Evolutionary conservation across 92 coral and sea anemone species (phyloP).

Genomic region (Siderastrea radians): DNA sequence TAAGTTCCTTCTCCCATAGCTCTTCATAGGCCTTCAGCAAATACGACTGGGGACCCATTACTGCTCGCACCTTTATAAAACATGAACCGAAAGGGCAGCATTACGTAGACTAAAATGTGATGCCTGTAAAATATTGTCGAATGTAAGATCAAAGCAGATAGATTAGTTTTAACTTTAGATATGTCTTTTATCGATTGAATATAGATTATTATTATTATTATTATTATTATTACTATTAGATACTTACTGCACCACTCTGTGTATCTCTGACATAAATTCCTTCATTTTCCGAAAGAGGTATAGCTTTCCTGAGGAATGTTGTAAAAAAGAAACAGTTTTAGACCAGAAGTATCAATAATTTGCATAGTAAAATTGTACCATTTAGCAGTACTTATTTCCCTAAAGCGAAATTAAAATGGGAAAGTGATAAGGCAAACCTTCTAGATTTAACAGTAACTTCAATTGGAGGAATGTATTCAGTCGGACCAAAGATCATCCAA

Average conservation of each 20-base stretch:
- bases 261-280: constrained; percentile 92
- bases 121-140: too few relatives aligned
- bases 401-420: too few relatives aligned
- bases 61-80: constrained; percentile 78
- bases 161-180: too few relatives aligned
- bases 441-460: constrained; percentile 83
- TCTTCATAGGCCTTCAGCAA: constrained; percentile 91
- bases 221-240: too few relatives aligned
- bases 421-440: constrained; percentile 54
- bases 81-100: background rate
- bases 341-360: too few relatives aligned
- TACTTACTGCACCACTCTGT: constrained; percentile 88
- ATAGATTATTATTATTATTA: too few relatives aligned
- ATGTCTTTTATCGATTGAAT: too few relatives aligned
- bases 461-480: constrained; percentile 91
- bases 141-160: too few relatives aligned
- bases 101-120: too few relatives aligned
- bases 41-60: constrained; percentile 97
- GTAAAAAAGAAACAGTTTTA: too few relatives aligned
- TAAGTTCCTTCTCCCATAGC: constrained; percentile 87
- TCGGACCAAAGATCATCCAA: constrained; percentile 98
- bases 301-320: constrained; percentile 79
- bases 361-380: too few relatives aligned
- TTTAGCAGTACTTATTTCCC: too few relatives aligned
- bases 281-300: constrained; percentile 87